Conservation (phyloP, 2,113 vertebrate species). For the Psophia crepitans region DNA sequence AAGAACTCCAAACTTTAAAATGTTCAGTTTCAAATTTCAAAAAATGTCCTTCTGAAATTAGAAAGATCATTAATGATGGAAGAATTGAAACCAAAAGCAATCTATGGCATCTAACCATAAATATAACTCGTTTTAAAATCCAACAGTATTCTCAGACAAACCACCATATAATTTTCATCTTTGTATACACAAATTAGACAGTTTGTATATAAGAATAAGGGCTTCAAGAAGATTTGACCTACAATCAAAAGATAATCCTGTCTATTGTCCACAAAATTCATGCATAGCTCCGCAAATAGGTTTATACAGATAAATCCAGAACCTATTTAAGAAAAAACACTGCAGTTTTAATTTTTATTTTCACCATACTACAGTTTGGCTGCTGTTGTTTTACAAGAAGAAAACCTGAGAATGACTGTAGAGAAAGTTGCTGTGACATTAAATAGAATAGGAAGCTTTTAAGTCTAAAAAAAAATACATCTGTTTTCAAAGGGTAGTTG, state of each 20-base stretch:
- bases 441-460: not conserved
- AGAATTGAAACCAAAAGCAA: not conserved
- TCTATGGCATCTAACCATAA: not conserved
- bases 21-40: not conserved
- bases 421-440: not conserved
- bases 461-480: conserved; percentile 12
- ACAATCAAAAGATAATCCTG: not conserved
- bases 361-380: not conserved
- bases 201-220: not conserved
- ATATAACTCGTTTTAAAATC: not conserved
- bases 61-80: not conserved
- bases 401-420: not conserved
- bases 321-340: not conserved
- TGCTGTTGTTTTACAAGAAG: conserved; percentile 29
- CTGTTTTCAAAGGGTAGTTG: not conserved
- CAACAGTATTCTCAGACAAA: not conserved
- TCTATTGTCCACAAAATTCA: not conserved
- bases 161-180: not conserved
- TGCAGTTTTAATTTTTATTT: not conserved
- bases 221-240: not conserved
- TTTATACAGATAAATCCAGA: not conserved
- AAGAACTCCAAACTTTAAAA: not conserved
- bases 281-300: not conserved
- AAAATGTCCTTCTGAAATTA: not conserved
- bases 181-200: not conserved